Base-by-base conservation (phyloP, 1,140 invertebrate genomes). In the Pinna nobilis region DNA sequence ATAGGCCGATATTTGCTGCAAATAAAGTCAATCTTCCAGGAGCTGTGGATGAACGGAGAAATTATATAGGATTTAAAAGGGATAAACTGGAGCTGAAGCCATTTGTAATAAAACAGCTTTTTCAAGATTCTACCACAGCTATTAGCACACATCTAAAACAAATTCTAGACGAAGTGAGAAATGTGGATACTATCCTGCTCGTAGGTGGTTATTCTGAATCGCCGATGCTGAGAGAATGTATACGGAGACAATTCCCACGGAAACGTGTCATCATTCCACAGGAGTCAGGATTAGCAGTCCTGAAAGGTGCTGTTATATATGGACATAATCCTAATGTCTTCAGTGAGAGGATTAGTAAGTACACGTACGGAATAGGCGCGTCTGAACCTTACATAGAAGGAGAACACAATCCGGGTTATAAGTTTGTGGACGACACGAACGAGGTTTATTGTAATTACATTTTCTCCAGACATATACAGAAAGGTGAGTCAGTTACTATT, bases 291-390 rank as follows among this genome's bases (percentile, higher is more conserved):
- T 37, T 78, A 6, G 53, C 70, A 23, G 77, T 81, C 0, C 23
- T 81, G 15, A 81, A 77, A 41, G 79, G 79, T n/a, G 79, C 79
- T 1, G 77, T 81, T 25, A 61, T 79, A 35, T 81, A 74, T 59
- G 79, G 79, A 9, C 77, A 77, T 30, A 59, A 39, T 6, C 77
- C 79, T 25, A 68, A 69, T 13, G 57, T 66, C 4, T 76, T 81
- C 50, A 49, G 61, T 0, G 64, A 51, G 1, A 66, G 79, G 18
- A 55, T 73, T 18, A 66, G 74, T 9, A 65, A 65, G 7, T 78
- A 68, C 37, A 81, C 79, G 7, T 81, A 78, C 30, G 79, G 79
- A 2, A 63, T 78, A 11, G 59, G 57, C 33, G 69, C 61, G 23
- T 50, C n/a, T 2, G 64, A 53, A 0, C 39, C 55, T 18, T 81